phyloP scores from a whole-genome alignment of 53 echinoderm and acorn worm genomes.

The Arbacia lixula region DNA sequence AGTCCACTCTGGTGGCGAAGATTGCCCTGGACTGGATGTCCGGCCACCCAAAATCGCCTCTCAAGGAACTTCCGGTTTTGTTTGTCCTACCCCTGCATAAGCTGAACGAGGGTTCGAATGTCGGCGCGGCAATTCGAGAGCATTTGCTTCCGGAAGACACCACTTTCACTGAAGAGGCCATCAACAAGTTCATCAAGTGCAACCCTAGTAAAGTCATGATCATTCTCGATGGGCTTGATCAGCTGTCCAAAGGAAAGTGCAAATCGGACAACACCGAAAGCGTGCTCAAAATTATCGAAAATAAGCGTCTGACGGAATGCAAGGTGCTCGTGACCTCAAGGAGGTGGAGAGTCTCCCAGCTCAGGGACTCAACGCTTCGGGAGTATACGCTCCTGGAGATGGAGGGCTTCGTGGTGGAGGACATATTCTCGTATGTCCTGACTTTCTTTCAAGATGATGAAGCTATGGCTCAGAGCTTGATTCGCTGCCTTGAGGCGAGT shows the following conservation, averaged over 20 bases:
- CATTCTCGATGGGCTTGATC: constrained; percentile 61
- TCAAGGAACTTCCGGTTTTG: constrained; percentile 35
- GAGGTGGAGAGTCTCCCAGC: constrained; percentile 16
- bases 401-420: constrained; percentile 28
- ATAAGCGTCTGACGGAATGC: constrained; percentile 55
- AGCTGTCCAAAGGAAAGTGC: constrained; percentile 50
- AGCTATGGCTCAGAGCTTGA: constrained; percentile 33
- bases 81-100: constrained; percentile 65
- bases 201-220: constrained; percentile 46
- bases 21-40: constrained; percentile 62
- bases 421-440: constrained; percentile 5
- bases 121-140: constrained; percentile 62
- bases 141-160: constrained; percentile 62
- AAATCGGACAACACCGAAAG: constrained; percentile 57
- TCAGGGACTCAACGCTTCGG: constrained; percentile 18
- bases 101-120: constrained; percentile 50
- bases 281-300: constrained; percentile 59
- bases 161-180: constrained; percentile 35
- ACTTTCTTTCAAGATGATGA: constrained; percentile 34
- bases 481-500: constrained; percentile 4
- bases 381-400: constrained; percentile 45
- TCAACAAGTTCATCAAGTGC: constrained; percentile 45
- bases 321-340: constrained; percentile 58
- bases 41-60: constrained; percentile 40
- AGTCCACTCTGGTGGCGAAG: constrained; percentile 65